These are phyloP conservation scores for Tetrax tetrax DNA, from an alignment of 2,113 vertebrate genomes.

Conservation along the genomic window DNA sequence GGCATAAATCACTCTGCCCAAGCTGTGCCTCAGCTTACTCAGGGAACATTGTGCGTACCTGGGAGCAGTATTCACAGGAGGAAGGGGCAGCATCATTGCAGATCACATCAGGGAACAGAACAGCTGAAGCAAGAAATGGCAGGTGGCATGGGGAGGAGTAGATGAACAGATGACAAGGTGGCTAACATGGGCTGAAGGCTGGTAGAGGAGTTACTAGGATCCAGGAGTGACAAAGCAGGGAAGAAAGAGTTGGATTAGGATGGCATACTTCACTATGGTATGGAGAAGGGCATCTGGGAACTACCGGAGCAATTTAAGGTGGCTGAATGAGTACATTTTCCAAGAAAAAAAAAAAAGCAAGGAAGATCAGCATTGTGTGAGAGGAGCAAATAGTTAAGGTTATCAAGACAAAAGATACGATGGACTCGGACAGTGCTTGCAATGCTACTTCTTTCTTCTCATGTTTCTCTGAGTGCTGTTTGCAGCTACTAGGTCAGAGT, in stretches of 20 bases:
- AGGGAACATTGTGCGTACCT: neutral
- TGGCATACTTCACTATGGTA: neutral
- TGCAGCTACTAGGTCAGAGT: neutral
- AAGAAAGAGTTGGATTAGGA: neutral
- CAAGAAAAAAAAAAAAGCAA: neutral
- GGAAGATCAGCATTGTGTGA: neutral
- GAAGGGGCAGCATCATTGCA: neutral
- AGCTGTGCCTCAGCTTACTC: neutral
- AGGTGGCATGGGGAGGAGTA: neutral
- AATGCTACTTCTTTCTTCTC: neutral
- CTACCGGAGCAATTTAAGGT: neutral
- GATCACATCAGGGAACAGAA: neutral
- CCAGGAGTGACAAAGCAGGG: neutral
- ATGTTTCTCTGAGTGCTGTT: neutral
- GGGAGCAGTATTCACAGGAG: neutral
- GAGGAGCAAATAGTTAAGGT: neutral
- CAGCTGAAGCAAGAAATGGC: neutral
- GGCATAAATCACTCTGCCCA: neutral
- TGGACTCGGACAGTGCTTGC: neutral
- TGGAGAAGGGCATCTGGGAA: neutral
- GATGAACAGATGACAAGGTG: neutral
- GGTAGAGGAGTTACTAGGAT: neutral
- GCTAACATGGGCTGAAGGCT: neutral
- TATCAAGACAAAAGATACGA: neutral
- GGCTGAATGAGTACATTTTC: neutral